These are phyloP conservation scores for Anorthoa munda DNA, from an alignment of 2,888 invertebrate species.

Conservation along the genomic window DNA sequence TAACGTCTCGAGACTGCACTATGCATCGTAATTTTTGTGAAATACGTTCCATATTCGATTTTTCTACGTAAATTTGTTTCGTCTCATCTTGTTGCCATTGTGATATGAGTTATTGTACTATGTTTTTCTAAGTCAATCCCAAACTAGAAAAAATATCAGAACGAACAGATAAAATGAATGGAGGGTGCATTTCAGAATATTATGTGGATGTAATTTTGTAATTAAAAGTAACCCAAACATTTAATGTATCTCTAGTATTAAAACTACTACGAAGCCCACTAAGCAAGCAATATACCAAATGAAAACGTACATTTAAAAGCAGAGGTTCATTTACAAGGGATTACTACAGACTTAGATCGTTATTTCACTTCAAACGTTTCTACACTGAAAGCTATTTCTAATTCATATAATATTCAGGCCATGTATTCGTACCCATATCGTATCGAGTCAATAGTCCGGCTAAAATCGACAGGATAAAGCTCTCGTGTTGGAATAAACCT, in stretches of 20 bases:
- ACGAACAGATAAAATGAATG: not conserved
- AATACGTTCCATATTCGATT: constrained; percentile 5
- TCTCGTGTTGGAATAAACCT: constrained; percentile 31
- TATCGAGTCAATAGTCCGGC: constrained; percentile 51
- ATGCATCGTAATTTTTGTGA: constrained; percentile 19
- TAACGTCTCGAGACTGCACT: constrained; percentile 2
- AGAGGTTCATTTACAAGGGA: constrained; percentile 28
- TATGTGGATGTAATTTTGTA: too few relatives aligned
- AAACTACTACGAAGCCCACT: not conserved
- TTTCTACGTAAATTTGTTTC: not conserved
- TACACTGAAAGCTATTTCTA: constrained; percentile 47
- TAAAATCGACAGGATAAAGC: constrained; percentile 46
- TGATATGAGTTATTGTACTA: not conserved
- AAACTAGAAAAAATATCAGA: not conserved
- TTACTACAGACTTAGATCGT: constrained; percentile 38
- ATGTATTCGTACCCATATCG: constrained; percentile 52
- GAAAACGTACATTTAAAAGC: not conserved
- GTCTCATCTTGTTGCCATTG: not conserved
- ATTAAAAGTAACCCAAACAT: not conserved
- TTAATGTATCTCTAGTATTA: not conserved
- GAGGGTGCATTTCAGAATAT: not conserved
- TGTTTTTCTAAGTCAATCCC: not conserved
- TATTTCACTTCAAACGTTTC: constrained; percentile 30
- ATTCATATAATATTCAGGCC: constrained; percentile 59
- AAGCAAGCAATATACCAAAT: constrained; percentile 12